Conservation (phyloP, 2,888 invertebrate genomes). For the Boloria selene region DNA sequence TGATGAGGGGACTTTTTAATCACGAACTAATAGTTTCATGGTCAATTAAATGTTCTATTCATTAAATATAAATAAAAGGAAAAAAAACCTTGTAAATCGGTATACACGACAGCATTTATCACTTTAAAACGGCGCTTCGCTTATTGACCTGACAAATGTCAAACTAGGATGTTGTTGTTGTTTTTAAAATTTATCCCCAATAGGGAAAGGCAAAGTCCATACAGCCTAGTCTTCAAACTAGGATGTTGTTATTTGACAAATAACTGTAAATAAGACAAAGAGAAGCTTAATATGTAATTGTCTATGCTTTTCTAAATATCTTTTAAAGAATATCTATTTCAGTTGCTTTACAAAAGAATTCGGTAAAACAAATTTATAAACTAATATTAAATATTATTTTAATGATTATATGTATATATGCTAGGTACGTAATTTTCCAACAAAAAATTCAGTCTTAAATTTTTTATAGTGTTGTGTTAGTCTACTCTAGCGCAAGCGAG, state of each 20-base stretch:
- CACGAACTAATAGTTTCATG: slow-evolving; percentile 47
- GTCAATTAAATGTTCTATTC: slow-evolving; percentile 46
- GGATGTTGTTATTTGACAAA: slow-evolving; percentile 18
- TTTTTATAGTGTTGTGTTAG: slow-evolving; percentile 20
- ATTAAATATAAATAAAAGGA: slow-evolving; percentile 45
- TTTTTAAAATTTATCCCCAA: no score
- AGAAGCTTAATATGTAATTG: slow-evolving; percentile 4
- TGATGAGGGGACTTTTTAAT: slow-evolving; percentile 45
- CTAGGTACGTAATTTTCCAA: not conserved
- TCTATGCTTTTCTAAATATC: slow-evolving; percentile 17
- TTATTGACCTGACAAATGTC: slow-evolving; percentile 41
- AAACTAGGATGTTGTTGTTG: slow-evolving; percentile 15
- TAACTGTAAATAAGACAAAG: slow-evolving; percentile 9
- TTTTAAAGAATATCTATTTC: slow-evolving; percentile 10
- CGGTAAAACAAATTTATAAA: slow-evolving; percentile 2
- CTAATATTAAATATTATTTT: not conserved
- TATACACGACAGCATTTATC: slow-evolving; percentile 34
- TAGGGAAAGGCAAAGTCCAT: no score
- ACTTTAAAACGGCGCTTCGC: slow-evolving; percentile 42
- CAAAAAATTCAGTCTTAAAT: slow-evolving; percentile 3
- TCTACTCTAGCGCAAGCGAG: slow-evolving; percentile 40
- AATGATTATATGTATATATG: not conserved
- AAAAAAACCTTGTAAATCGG: slow-evolving; percentile 45
- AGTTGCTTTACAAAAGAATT: slow-evolving; percentile 4
- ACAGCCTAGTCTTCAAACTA: no score